Percentiles rank a stretch among this genome's conserved stretches.
phyloP scores from a whole-genome alignment of 1,140 invertebrate species.

The Cardiocondyla obscurior region DNA sequence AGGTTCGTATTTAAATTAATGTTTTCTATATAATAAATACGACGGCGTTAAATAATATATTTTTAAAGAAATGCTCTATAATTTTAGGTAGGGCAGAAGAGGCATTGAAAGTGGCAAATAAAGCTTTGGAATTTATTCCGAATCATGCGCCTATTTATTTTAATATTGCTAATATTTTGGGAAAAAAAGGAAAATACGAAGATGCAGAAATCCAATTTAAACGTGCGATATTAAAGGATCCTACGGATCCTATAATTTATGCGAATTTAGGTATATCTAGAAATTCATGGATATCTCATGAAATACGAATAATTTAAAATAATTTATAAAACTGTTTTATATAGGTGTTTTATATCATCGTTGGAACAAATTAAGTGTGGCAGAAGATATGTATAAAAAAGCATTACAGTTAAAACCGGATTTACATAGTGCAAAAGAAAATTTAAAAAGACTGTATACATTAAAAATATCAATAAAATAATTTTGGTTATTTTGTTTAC shows the following conservation, averaged over 20 bases:
- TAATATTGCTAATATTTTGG: slow-evolving; percentile 94
- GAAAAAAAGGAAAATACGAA: slow-evolving; percentile 90
- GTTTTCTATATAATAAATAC: background rate
- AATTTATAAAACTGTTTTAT: slow-evolving; percentile 72
- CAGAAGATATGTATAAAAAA: slow-evolving; percentile 90
- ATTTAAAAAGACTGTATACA: slow-evolving; percentile 84
- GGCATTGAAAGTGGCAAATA: slow-evolving; percentile 88
- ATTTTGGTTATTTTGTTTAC: slow-evolving; percentile 12
- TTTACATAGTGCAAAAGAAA: slow-evolving; percentile 87
- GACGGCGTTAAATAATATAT: background rate
- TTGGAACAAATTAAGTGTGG: slow-evolving; percentile 92
- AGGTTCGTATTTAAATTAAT: slow-evolving; percentile 82
- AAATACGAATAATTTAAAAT: slow-evolving; percentile 1
- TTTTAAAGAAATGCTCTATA: background rate
- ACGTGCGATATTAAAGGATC: slow-evolving; percentile 88
- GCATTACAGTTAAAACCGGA: slow-evolving; percentile 90
- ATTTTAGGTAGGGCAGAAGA: slow-evolving; percentile 86
- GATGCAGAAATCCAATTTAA: slow-evolving; percentile 93
- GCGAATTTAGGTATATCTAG: slow-evolving; percentile 91
- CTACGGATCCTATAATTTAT: slow-evolving; percentile 89
- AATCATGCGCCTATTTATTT: slow-evolving; percentile 91
- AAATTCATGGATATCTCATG: background rate
- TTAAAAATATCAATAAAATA: slow-evolving; percentile 60
- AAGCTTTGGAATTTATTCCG: slow-evolving; percentile 88
- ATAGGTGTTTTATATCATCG: slow-evolving; percentile 96